phyloP scores from a whole-genome alignment of 2,888 invertebrate species.

The Meteorus cinctellus region DNA sequence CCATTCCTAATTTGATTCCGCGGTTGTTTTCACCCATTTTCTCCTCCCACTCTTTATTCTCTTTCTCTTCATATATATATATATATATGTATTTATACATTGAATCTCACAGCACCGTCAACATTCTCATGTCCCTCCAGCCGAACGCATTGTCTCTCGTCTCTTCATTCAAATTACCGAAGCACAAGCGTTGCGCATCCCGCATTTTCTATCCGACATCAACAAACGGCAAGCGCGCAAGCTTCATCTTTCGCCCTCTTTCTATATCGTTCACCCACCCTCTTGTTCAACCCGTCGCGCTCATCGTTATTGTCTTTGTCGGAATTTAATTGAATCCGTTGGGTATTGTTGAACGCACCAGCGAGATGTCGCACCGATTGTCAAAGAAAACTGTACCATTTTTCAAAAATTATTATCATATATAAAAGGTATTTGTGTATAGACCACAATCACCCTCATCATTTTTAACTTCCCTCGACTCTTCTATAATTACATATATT shows the following conservation, averaged over 20 bases:
- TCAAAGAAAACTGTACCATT: constrained; percentile 64
- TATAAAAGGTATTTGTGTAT: not conserved
- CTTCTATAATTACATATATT: too few relatives aligned
- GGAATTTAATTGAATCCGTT: constrained; percentile 72
- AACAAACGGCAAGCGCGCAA: constrained; percentile 28
- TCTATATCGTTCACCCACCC: constrained; percentile 44
- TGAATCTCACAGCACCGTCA: constrained; percentile 23
- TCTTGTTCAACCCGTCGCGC: constrained; percentile 60
- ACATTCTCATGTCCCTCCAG: constrained; percentile 51
- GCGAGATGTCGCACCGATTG: constrained; percentile 59
- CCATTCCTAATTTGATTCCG: constrained; percentile 70
- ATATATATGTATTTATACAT: not conserved
- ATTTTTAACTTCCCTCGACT: not conserved
- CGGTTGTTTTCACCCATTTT: constrained; percentile 70
- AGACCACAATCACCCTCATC: not conserved
- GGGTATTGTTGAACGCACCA: constrained; percentile 65
- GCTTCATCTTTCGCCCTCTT: constrained; percentile 16
- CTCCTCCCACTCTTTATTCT: constrained; percentile 40
- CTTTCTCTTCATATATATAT: constrained; percentile 23
- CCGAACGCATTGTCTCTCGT: constrained; percentile 70
- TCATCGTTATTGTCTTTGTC: constrained; percentile 63
- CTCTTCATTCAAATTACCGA: constrained; percentile 73
- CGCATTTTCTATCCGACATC: constrained; percentile 58
- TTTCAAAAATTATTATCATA: constrained; percentile 36
- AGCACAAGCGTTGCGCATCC: constrained; percentile 48